Base-by-base conservation (phyloP, 2,797 vertebrate genomes). In the Clamator glandarius region DNA sequence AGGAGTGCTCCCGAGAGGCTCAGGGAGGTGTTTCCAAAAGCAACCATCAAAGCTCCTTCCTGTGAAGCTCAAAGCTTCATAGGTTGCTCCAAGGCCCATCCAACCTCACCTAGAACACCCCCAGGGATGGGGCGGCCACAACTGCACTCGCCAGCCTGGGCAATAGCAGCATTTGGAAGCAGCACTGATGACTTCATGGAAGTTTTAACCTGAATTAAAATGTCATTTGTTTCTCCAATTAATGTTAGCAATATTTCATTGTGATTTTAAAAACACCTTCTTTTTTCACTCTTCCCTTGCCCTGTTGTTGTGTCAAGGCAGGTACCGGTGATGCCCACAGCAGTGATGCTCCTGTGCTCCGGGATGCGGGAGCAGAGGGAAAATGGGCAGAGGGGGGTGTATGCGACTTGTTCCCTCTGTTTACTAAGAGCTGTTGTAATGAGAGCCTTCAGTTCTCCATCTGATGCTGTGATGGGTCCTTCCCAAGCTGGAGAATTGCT, bases 391-490 rank as follows among this genome's bases (percentile, higher is more conserved):
- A 20, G 33, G 26, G 12, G 64, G 36, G 12, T n/a, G 19, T 20
- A 33, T 29, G 33, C 24, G n/a, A n/a, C 13, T 6, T 4, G 4
- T 25, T n/a, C 59, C 42, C 11, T 0, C 13, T 9, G 0, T 25
- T 63, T 14, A 4, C 36, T 33, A 14, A 8, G 25, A 5, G 33
- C 14, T 8, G 5, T 41, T 51, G 46, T 10, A 46, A 36, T 1
- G 1, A 18, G 41, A 44, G 12, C n/a, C 35, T 77, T 68, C 7
- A 0, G 7, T 31, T 85, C 24, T 52, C 66, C 20, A 8, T 33
- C 52, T 5, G 3, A 0, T 12, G 5, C 46, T 1, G 20, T 9
- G 48, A 2, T 48, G 4, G 57, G 21, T 6, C 23, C 29, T 77
- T 36, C n/a, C 48, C 23, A 4, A 4, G 24, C 8, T 4, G 7